These are phyloP conservation scores for Drosophila histrio DNA, from an alignment of 2,888 invertebrate genomes.

Conservation along the genomic window DNA sequence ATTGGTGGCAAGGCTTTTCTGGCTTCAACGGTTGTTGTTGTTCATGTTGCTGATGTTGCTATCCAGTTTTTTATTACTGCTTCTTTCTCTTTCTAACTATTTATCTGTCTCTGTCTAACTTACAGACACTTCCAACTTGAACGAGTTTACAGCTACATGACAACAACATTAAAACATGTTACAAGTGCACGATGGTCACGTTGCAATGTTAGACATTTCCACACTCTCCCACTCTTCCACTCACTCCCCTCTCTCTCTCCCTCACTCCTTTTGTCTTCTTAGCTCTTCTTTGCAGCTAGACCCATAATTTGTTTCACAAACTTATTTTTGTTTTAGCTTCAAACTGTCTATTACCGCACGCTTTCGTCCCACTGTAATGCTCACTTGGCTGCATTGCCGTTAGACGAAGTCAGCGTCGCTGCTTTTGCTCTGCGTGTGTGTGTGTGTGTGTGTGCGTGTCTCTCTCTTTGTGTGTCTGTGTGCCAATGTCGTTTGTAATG, in stretches of 20 bases:
- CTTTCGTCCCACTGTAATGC: conserved; percentile 32
- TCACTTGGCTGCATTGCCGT: conserved; percentile 51
- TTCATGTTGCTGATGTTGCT: conserved; percentile 22
- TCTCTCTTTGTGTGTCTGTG: conserved; percentile 42
- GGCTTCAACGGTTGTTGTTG: conserved; percentile 13
- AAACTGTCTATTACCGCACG: conserved; percentile 52
- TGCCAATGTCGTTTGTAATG: conserved; percentile 77
- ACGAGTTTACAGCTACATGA: conserved; percentile 68
- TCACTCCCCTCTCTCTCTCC: neutral
- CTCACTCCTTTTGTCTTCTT: neutral
- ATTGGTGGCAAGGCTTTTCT: neutral
- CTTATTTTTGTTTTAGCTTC: conserved; percentile 42
- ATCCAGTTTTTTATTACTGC: conserved; percentile 62
- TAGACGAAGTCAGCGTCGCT: conserved; percentile 32
- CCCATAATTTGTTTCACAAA: conserved; percentile 59
- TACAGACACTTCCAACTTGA: conserved; percentile 47
- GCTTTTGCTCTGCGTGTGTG: conserved; percentile 7
- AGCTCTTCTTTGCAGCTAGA: conserved; percentile 37
- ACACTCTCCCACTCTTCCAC: neutral
- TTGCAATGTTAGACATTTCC: conserved; percentile 70
- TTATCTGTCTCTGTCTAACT: neutral
- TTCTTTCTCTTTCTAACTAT: conserved; percentile 24
- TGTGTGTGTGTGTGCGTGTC: conserved; percentile 1
- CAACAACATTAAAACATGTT: conserved; percentile 58
- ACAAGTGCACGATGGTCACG: conserved; percentile 77